phyloP scores from a whole-genome alignment of 2,888 invertebrate genomes.

The Aporophyla lueneburgensis region DNA sequence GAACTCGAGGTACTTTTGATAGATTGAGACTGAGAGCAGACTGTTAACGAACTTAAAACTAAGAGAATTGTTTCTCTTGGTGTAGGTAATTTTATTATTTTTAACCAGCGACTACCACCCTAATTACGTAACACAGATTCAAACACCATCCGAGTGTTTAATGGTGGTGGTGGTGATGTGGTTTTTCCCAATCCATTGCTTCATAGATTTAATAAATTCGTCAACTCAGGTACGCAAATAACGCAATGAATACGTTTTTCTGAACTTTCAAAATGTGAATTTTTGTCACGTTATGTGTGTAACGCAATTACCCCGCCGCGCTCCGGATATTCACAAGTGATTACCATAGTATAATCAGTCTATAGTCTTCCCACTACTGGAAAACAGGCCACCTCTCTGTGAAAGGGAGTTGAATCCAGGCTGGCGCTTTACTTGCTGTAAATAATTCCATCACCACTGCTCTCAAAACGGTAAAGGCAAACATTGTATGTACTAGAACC shows the following conservation, averaged over 20 bases:
- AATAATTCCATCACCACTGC: no score
- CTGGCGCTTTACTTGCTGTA: no score
- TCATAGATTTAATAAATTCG: not conserved
- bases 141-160: not conserved
- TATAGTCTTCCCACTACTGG: no score
- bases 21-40: no score
- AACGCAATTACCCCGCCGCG: not conserved
- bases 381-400: no score
- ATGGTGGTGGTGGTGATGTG: no score
- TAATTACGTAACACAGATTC: not conserved
- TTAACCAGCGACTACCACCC: not conserved
- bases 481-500: no score
- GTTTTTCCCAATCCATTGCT: not conserved
- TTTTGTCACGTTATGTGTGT: not conserved
- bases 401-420: no score
- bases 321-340: not conserved
- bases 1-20: not conserved
- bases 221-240: not conserved
- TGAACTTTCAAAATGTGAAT: not conserved
- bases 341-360: no score
- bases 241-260: not conserved
- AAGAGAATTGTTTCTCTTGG: no score
- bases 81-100: not conserved
- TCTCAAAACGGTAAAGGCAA: no score
- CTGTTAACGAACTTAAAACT: no score